Percentiles rank a stretch among this genome's conserved stretches.
phyloP scores from a whole-genome alignment of 2,888 invertebrate species.

The Harmothoe impar region DNA sequence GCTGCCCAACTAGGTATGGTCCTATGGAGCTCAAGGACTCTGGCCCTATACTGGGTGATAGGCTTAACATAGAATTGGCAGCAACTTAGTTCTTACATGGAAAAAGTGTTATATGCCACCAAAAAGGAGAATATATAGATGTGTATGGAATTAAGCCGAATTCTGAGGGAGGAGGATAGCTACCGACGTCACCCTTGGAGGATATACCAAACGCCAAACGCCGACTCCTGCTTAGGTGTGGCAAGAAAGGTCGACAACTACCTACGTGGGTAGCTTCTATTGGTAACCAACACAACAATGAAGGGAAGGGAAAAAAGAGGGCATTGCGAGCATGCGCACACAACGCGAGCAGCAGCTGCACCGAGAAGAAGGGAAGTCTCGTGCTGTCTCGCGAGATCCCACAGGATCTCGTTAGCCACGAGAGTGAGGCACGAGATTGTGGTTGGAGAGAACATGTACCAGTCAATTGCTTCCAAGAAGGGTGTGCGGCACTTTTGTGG shows the following conservation, averaged over 20 bases:
- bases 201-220: no score
- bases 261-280: not conserved
- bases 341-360: not conserved
- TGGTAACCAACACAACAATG: not conserved
- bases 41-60: conserved; percentile 56
- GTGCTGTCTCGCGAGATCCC: not conserved
- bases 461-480: conserved; percentile 45
- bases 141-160: conserved; percentile 15
- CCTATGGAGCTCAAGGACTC: conserved; percentile 52
- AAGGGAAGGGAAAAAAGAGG: not conserved
- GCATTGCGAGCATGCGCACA: conserved; percentile 1
- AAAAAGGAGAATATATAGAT: not conserved
- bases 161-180: not conserved
- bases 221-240: not conserved
- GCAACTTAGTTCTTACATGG: conserved; percentile 25
- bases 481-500: not conserved
- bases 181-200: not conserved
- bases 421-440: conserved; percentile 29
- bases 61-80: conserved; percentile 56
- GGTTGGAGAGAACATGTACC: conserved; percentile 27
- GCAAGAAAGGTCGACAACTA: conserved; percentile 29
- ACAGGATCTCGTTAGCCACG: not conserved
- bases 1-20: conserved; percentile 16
- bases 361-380: not conserved
- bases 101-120: not conserved